These are phyloP conservation scores for Scomber japonicus DNA, from an alignment of 2,113 vertebrate species.

Conservation along the genomic window DNA sequence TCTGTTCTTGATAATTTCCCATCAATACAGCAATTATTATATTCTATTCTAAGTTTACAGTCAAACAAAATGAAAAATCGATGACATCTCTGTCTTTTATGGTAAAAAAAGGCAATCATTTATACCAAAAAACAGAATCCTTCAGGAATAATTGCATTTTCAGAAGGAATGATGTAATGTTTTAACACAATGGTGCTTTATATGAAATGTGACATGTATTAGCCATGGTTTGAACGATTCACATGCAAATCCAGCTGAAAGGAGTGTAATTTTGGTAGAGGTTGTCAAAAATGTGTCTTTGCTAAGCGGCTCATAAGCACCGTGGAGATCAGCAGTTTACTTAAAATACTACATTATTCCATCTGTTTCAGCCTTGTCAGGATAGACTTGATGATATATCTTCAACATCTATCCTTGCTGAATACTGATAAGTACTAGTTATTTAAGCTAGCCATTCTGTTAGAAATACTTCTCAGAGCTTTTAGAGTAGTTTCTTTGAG, in stretches of 20 bases:
- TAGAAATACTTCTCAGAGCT: slow-evolving; percentile 31
- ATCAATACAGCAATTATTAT: too few species aligned
- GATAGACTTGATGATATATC: slow-evolving; percentile 34
- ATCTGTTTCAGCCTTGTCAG: slow-evolving; percentile 18
- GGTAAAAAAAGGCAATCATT: neutral
- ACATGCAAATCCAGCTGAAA: slow-evolving; percentile 47
- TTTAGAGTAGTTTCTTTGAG: slow-evolving; percentile 35
- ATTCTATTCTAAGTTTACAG: slow-evolving; percentile 9
- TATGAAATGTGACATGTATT: slow-evolving; percentile 8
- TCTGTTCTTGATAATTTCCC: too few species aligned
- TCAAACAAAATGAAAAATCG: slow-evolving; percentile 43
- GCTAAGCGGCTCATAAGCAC: slow-evolving; percentile 14
- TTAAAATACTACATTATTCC: slow-evolving; percentile 38
- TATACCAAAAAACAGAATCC: neutral
- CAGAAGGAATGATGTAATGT: neutral
- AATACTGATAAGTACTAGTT: slow-evolving; percentile 51
- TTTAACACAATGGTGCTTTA: slow-evolving; percentile 35
- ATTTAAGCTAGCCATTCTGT: slow-evolving; percentile 50
- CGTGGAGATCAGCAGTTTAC: slow-evolving; percentile 29
- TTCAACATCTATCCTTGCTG: slow-evolving; percentile 18
- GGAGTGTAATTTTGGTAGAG: slow-evolving; percentile 39
- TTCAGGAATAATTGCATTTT: neutral
- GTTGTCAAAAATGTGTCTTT: slow-evolving; percentile 22
- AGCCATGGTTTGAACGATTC: slow-evolving; percentile 28
- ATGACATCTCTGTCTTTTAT: neutral